Evolutionary conservation across 2,797 vertebrate species (phyloP).

Genomic region (Sardinella longiceps): DNA sequence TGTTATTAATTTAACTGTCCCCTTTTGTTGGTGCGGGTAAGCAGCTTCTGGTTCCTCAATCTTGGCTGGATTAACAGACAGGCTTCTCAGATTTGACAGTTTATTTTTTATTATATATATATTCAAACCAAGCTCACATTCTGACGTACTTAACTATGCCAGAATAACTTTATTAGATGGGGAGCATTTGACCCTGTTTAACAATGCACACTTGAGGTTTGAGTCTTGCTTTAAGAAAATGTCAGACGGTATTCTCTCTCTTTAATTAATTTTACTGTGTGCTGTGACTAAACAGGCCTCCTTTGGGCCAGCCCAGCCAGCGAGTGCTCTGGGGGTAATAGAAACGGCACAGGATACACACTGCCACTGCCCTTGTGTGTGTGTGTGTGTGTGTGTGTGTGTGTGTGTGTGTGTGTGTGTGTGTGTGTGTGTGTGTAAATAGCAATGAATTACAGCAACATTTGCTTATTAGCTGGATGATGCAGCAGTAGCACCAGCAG

Average conservation of each 20-base stretch:
- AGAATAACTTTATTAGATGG: background rate
- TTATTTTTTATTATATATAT: background rate
- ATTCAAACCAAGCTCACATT: background rate
- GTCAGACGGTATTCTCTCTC: background rate
- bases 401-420: background rate
- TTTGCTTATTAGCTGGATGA: background rate
- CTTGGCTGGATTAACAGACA: background rate
- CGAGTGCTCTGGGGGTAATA: background rate
- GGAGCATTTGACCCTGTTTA: background rate
- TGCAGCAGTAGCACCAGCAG: background rate
- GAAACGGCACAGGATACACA: background rate
- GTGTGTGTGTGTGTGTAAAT: constrained; percentile 6
- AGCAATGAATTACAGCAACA: background rate
- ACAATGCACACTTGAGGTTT: background rate
- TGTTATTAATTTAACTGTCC: constrained; percentile 13
- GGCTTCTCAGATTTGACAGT: background rate
- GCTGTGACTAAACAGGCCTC: background rate
- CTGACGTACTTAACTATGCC: background rate
- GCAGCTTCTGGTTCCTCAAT: constrained; percentile 9
- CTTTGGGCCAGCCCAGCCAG: background rate
- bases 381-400: background rate
- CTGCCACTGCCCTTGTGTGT: background rate
- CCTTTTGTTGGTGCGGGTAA: background rate
- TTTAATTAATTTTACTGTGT: background rate
- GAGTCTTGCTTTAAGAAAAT: background rate